These are phyloP conservation scores for Exocentrus adspersus DNA, from an alignment of 2,888 invertebrate species.

Conservation along the genomic window DNA sequence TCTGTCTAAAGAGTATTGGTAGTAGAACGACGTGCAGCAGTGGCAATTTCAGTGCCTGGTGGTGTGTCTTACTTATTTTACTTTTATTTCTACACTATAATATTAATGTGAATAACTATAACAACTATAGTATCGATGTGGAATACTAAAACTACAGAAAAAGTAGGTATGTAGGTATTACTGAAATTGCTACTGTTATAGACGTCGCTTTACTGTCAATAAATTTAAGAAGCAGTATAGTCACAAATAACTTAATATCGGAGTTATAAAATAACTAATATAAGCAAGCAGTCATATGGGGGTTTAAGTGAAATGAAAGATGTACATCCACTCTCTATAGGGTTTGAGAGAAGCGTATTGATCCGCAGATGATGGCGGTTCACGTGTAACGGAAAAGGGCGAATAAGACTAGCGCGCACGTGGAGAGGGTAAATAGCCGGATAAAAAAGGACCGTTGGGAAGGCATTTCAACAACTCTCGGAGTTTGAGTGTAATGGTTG, in stretches of 20 bases:
- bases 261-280: neutral
- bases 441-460: slow-evolving; percentile 42
- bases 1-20: no score
- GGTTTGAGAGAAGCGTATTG: slow-evolving; percentile 32
- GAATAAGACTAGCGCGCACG: slow-evolving; percentile 31
- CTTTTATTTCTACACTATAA: no score
- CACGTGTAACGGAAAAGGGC: slow-evolving; percentile 18
- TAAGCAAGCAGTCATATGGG: neutral
- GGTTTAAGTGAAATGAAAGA: slow-evolving; percentile 15
- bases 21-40: no score
- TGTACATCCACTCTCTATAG: slow-evolving; percentile 27
- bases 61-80: no score
- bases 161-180: no score
- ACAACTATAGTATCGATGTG: no score
- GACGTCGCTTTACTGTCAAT: no score
- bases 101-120: no score
- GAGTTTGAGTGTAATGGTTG: slow-evolving; percentile 51
- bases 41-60: no score
- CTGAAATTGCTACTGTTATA: no score
- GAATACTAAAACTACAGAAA: no score
- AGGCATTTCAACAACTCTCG: slow-evolving; percentile 50
- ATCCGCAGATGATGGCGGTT: slow-evolving; percentile 30
- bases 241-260: neutral
- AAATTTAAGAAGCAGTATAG: neutral
- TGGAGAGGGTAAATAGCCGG: slow-evolving; percentile 29